Percentiles rank a stretch among this genome's conserved stretches.
Evolutionary conservation across 2,797 vertebrate species (phyloP).

Genomic region (Zenarchopterus dispar): DNA sequence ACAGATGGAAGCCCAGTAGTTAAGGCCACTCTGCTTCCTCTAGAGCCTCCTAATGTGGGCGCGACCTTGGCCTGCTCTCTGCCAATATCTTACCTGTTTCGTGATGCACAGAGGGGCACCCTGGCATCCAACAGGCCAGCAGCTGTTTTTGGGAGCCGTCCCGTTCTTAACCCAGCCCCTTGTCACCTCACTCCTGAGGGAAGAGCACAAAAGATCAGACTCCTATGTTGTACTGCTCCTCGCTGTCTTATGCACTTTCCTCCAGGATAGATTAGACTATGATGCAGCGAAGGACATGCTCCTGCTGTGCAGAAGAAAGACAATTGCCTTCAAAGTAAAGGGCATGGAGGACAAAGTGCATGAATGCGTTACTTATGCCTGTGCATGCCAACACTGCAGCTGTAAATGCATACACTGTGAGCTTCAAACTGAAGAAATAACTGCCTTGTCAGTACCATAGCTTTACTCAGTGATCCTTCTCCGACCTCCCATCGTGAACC

Average conservation of each 20-base stretch:
- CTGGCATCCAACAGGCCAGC: slow-evolving; percentile 74
- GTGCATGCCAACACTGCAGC: slow-evolving; percentile 10
- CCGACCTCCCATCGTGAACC: slow-evolving; percentile 69
- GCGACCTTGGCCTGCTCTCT: slow-evolving; percentile 67
- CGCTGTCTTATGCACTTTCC: slow-evolving; percentile 10
- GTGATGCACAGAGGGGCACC: slow-evolving; percentile 67
- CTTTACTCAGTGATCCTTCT: slow-evolving; percentile 47
- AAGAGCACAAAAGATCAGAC: slow-evolving; percentile 44
- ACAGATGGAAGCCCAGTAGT: slow-evolving; percentile 78
- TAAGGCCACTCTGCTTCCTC: slow-evolving; percentile 50
- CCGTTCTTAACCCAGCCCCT: slow-evolving; percentile 53
- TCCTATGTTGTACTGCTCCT: slow-evolving; percentile 44
- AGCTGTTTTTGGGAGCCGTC: slow-evolving; percentile 77
- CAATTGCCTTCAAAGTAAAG: slow-evolving; percentile 19
- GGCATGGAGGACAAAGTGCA: slow-evolving; percentile 34
- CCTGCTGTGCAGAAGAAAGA: slow-evolving; percentile 28
- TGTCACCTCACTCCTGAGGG: slow-evolving; percentile 54
- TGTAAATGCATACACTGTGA: slow-evolving; percentile 15
- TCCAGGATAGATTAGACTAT: slow-evolving; percentile 34
- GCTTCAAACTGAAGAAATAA: slow-evolving; percentile 21
- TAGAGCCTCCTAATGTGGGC: slow-evolving; percentile 61
- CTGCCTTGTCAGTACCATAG: slow-evolving; percentile 29
- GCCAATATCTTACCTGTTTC: slow-evolving; percentile 51
- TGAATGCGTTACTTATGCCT: slow-evolving; percentile 9
- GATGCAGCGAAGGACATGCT: slow-evolving; percentile 45